These are phyloP conservation scores for Biston stratarius DNA, from an alignment of 2,888 invertebrate species.

Conservation along the genomic window DNA sequence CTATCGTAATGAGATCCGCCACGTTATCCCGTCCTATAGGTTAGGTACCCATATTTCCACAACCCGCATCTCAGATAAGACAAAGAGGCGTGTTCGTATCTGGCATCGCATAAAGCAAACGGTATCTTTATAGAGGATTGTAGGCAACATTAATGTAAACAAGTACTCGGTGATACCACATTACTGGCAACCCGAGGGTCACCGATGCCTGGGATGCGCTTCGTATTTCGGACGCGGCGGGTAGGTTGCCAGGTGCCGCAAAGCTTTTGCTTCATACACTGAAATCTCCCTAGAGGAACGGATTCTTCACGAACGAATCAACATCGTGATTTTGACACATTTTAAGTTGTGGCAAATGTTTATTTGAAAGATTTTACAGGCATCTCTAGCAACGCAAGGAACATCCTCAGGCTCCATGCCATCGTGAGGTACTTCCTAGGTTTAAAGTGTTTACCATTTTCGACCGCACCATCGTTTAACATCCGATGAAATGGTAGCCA, in stretches of 20 bases:
- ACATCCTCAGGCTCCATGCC: too few species aligned
- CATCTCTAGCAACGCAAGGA: too few species aligned
- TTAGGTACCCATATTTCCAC: background rate
- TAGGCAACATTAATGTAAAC: conserved; percentile 52
- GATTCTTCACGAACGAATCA: too few species aligned
- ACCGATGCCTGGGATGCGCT: conserved; percentile 59
- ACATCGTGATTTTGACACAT: too few species aligned
- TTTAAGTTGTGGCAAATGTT: too few species aligned
- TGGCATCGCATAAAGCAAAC: conserved; percentile 21
- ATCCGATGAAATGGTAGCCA: too few species aligned
- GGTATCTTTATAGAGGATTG: conserved; percentile 25
- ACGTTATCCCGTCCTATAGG: background rate
- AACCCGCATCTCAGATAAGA: conserved; percentile 19
- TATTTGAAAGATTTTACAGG: too few species aligned
- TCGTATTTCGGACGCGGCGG: background rate
- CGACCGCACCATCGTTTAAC: too few species aligned
- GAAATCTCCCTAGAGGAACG: background rate
- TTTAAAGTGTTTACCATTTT: too few species aligned
- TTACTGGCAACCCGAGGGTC: conserved; percentile 63
- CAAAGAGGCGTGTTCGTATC: conserved; percentile 20
- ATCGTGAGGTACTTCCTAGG: too few species aligned
- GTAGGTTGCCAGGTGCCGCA: background rate
- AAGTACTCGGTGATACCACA: conserved; percentile 61
- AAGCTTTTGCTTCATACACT: background rate
- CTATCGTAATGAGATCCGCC: background rate